phyloP scores from a whole-genome alignment of 1,140 invertebrate genomes.

The honey bee (Apis mellifera) region Amel_HAv3.1 CM009932.2:2547001-2547500 shows the following conservation, averaged over 20 bases:
- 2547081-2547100: constrained; percentile 18
- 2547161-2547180: background rate
- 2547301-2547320: constrained; percentile 45
- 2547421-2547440: constrained; percentile 89
- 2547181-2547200: constrained; percentile 2
- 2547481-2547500: constrained; percentile 53
- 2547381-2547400: constrained; percentile 88
- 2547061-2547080: background rate
- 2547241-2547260: background rate
- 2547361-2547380: constrained; percentile 87
- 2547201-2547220: too few species aligned
- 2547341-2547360: constrained; percentile 87
- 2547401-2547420: constrained; percentile 91
- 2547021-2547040: background rate
- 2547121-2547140: background rate
- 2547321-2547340: constrained; percentile 83
- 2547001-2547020: background rate
- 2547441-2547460: constrained; percentile 73
- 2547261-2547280: background rate
- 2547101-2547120: background rate
- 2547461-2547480: constrained; percentile 32
- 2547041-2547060: background rate
- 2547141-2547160: background rate
- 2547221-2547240: background rate
- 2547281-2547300: background rate